These are phyloP conservation scores for Conops quadrifasciatus DNA, from an alignment of 2,888 invertebrate species.

Conservation along the genomic window DNA sequence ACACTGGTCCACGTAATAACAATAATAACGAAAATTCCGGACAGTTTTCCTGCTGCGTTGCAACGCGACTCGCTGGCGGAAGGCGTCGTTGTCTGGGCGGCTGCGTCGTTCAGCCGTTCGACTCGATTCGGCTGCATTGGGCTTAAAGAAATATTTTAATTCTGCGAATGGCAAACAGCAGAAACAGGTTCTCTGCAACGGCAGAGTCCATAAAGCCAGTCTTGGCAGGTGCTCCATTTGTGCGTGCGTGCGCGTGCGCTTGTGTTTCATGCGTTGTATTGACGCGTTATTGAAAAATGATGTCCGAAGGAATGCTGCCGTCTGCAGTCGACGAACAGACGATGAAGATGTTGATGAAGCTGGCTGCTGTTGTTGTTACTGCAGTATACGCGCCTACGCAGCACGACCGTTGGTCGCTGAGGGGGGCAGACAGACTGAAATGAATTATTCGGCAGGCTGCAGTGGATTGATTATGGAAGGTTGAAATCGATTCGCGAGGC, in stretches of 20 bases:
- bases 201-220: constrained; percentile 37
- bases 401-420: not conserved
- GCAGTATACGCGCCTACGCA: not conserved
- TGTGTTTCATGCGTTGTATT: constrained; percentile 29
- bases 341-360: not conserved
- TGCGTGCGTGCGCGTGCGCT: constrained; percentile 27
- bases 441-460: too few relatives aligned
- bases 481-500: too few relatives aligned
- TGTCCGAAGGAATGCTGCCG: constrained; percentile 26
- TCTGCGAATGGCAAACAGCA: constrained; percentile 37
- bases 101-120: constrained; percentile 16
- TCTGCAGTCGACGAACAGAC: not conserved
- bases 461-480: too few relatives aligned
- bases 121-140: constrained; percentile 21
- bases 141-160: constrained; percentile 37
- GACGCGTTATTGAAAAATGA: constrained; percentile 28
- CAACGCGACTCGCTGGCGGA: constrained; percentile 17
- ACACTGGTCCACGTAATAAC: constrained; percentile 26
- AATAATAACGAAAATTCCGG: constrained; percentile 42
- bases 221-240: constrained; percentile 49
- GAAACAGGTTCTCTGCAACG: constrained; percentile 38
- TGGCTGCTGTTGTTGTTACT: too few relatives aligned
- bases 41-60: constrained; percentile 38
- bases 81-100: constrained; percentile 24
- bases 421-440: too few relatives aligned